phyloP scores from a whole-genome alignment of 1,140 invertebrate species.

The Drosophila sturtevanti region DNA sequence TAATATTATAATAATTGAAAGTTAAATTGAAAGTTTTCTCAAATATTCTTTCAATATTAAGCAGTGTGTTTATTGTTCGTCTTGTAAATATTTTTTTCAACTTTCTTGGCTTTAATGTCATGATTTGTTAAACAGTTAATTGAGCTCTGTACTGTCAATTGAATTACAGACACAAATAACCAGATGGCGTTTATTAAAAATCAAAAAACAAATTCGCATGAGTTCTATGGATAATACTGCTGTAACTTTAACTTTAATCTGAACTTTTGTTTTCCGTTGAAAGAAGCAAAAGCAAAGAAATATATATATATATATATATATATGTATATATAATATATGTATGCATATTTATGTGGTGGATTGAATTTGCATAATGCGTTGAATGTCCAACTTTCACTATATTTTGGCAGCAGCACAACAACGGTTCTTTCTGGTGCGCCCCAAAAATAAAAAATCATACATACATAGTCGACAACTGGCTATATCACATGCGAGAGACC shows the following conservation, averaged over 20 bases:
- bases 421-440: slow-evolving; percentile 67
- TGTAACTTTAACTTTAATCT: slow-evolving; percentile 43
- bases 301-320: slow-evolving; percentile 20
- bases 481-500: slow-evolving; percentile 68
- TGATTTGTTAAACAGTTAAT: slow-evolving; percentile 51
- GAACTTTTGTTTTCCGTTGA: slow-evolving; percentile 66
- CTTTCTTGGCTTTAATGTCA: slow-evolving; percentile 20
- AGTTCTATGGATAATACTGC: slow-evolving; percentile 43
- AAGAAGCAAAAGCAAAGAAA: slow-evolving; percentile 13
- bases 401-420: slow-evolving; percentile 66
- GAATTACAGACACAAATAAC: neutral
- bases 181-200: slow-evolving; percentile 48
- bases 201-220: slow-evolving; percentile 28
- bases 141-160: slow-evolving; percentile 29
- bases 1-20: too few relatives aligned
- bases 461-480: slow-evolving; percentile 33
- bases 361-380: slow-evolving; percentile 69
- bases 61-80: slow-evolving; percentile 19
- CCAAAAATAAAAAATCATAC: slow-evolving; percentile 33
- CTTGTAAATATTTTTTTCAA: slow-evolving; percentile 3
- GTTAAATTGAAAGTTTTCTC: too few relatives aligned
- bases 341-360: slow-evolving; percentile 13
- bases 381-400: slow-evolving; percentile 70
- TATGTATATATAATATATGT: neutral
- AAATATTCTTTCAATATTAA: too few relatives aligned